Base-by-base conservation (phyloP, 2,888 invertebrate genomes). In the Chymomyza procnemis region DNA sequence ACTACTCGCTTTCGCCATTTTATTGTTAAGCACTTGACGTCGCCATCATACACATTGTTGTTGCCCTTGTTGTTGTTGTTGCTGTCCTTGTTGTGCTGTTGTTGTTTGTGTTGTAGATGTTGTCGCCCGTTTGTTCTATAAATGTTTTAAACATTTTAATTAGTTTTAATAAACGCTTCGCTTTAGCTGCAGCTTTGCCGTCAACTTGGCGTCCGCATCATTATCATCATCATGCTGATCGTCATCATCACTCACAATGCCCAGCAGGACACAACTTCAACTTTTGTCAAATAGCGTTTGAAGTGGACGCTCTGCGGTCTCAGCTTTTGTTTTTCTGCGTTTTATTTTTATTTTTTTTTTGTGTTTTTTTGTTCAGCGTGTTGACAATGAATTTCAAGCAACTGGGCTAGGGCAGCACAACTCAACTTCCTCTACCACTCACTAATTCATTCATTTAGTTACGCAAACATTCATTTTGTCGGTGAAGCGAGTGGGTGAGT, bases 141-240 rank as follows among this genome's bases (percentile, higher is more conserved):
- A 86, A 82, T 82, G 85, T 84, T 86, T 82, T 79, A 86, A 82
- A 84, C 81, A 82, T 82, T 82, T 82, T 82, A 82, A 82, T 82
- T 82, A 82, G 87, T 82, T 82, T 86, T 86, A 86, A 86, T 82
- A 86, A 82, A 84, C 84, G 86, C 74, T 75, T 72, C 59, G 59
- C 18, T 6, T 54, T 21, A 50, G 8, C 19, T 50, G 1, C 9
- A 18, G 50, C 50, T 18, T 50, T n/a, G 16, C 14, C 50, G 41
- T 47, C 41, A 59, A 41, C 50, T 50, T 50, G 16, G 50, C 50
- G 6, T 50, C 9, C 8, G 4, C 50, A 19, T 19, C 50, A 50
- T 50, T 19, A 47, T 19, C 59, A 59, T 21, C 5, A 59, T 18
- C n/a, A n/a, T n/a, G n/a, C n/a, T n/a, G n/a, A n/a, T n/a, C 19